These are phyloP conservation scores for Theretra japonica DNA, from an alignment of 2,888 invertebrate species.

Conservation along the genomic window DNA sequence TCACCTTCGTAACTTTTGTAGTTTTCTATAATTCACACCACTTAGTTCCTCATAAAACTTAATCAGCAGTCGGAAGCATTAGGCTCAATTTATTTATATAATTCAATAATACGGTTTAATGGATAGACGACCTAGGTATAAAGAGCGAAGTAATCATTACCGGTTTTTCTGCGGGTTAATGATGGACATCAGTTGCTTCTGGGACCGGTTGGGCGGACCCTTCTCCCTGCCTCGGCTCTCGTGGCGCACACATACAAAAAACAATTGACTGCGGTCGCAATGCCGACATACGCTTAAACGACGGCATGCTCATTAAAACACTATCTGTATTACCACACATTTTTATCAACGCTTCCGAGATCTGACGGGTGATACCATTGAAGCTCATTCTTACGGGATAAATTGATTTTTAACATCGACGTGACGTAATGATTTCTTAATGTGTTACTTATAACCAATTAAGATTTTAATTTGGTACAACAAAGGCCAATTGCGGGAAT, in stretches of 20 bases:
- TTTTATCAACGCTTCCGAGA: constrained; percentile 8
- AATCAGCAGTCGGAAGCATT: not conserved
- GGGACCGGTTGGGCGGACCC: constrained; percentile 69
- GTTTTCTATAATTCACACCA: not conserved
- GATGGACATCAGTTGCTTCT: constrained; percentile 64
- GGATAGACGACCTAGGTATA: constrained; percentile 21
- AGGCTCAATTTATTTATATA: constrained; percentile 10
- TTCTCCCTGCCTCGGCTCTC: constrained; percentile 45
- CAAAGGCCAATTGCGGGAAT: too few species aligned
- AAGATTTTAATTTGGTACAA: too few species aligned
- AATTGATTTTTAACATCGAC: constrained; percentile 31
- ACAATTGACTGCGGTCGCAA: constrained; percentile 42
- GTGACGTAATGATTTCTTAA: too few species aligned
- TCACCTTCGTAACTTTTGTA: too few species aligned
- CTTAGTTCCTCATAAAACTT: not conserved
- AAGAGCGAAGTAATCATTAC: constrained; percentile 47
- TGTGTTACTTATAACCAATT: too few species aligned
- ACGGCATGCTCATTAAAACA: constrained; percentile 22
- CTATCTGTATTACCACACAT: constrained; percentile 1
- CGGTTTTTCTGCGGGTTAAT: constrained; percentile 70
- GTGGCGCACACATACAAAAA: constrained; percentile 46
- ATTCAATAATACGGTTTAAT: constrained; percentile 26
- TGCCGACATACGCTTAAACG: constrained; percentile 33
- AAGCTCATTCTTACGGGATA: constrained; percentile 7
- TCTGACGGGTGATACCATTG: not conserved